Evolutionary conservation across 2,888 invertebrate species (phyloP), one percentile per base, ranked within the genome.

Genomic region (Actias luna): DNA sequence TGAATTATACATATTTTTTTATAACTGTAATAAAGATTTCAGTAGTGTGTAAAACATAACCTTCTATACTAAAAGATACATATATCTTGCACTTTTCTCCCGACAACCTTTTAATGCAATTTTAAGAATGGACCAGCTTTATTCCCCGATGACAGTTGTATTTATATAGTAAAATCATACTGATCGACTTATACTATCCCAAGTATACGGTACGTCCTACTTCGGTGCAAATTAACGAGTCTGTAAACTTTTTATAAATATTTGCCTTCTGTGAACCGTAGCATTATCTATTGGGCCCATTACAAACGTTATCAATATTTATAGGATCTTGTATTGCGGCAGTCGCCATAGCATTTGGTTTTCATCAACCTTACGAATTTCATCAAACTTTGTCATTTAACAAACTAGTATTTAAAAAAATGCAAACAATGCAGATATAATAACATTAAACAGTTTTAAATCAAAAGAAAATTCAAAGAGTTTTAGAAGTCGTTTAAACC

Each of bases 401-500:
- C 22, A 3, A 25, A 12, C 25, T 50, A 25, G 22, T 5, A 5
- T n/a, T 12, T 29, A 29, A n/a, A 29, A 29, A 55, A 29, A 55
- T 29, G 5, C 12, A 55, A 2, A 22, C 16, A 25, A 52, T 16
- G 55, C 29, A 22, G 7, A 29, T 55, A 29, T 29, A 29, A 55
- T 55, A n/a, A 52, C 5, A 29, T n/a, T 55, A 2, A 5, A 55
- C 29, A 27, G 27, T n/a, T 29, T 29, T 29, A 55, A 16, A 16
- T 10, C 29, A 55, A n/a, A 55, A n/a, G 29, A 29, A 82, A 77
- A 82, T 78, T 82, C 80, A 77, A 78, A 71, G 72, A 74, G 77
- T 80, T 83, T 78, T 76, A 72, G 46, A 71, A 76, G 75, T 72
- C 75, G 70, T 75, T 74, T 65, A 73, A 69, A 72, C 76, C 74